Base-by-base conservation (phyloP, 2,113 vertebrate genomes). In the Microcebus jonahi region DNA sequence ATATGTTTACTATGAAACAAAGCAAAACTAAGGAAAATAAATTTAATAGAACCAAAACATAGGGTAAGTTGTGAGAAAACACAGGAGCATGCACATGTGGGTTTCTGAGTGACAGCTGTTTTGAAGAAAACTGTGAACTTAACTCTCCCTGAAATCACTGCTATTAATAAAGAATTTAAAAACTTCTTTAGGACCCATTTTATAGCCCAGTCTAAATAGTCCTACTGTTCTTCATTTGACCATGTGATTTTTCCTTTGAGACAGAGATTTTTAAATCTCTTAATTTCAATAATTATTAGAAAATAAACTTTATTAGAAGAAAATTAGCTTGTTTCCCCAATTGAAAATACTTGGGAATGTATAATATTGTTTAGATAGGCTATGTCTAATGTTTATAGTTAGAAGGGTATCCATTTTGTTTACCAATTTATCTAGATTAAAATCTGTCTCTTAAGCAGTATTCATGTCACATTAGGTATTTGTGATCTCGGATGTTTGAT, bases 1-100 rank as follows among this genome's bases (percentile, higher is more conserved):
- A 98, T 27, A 14, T 95, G 67, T 95, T 97, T 98, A n/a, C 76
- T 95, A 90, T 90, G 86, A 91, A 95, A 67, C 59, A 88, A 96
- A 86, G 25, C 59, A 63, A 63, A 61, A 61, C 21, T 25, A 61
- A 61, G 9, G 59, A 25, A 61, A 27, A 63, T 63, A 57, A 71
- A 90, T 59, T 59, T 88, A 88, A 73, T 67, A 65, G 48, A 83
- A 79, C 39, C 73, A 70, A 91, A 87, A 88, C 88, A 65, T 70
- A 57, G 82, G 21, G 34, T 83, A 50, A 83, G 61, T 73, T 73
- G 27, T 79, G 48, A 91, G 82, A 93, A 96, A 88, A 73, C 88
- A 27, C 90, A 70, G 81, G 17, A 59, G 8, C 45, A 61, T 73
- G 86, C 50, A 92, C 82, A 90, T 90, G 29, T 89, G 45, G 36